Conservation (phyloP, 2,888 invertebrate genomes). For the Eristalinus aeneus region DNA sequence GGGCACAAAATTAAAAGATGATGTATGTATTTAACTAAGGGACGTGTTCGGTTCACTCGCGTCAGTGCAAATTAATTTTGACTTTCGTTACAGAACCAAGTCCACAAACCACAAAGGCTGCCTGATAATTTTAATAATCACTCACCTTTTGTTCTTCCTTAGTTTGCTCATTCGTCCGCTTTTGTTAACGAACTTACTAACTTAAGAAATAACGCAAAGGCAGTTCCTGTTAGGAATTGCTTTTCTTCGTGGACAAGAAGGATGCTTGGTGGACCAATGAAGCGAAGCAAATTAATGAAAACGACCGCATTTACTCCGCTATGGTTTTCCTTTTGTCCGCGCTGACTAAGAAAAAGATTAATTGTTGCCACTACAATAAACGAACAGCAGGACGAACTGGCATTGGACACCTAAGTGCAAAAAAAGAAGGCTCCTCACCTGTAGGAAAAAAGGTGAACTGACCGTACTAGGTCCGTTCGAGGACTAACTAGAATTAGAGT, state of each 20-base stretch:
- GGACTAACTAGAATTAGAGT: conserved; percentile 30
- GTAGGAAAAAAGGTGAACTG: conserved; percentile 27
- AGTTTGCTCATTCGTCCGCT: neutral
- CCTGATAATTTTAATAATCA: conserved; percentile 49
- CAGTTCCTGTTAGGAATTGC: conserved; percentile 21
- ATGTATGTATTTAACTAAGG: conserved; percentile 16
- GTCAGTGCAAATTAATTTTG: conserved; percentile 48
- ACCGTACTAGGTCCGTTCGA: neutral
- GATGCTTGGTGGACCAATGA: conserved; percentile 22
- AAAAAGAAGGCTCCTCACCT: neutral
- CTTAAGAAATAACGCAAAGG: conserved; percentile 32
- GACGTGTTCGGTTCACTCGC: neutral
- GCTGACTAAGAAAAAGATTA: conserved; percentile 52
- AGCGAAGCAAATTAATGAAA: conserved; percentile 57
- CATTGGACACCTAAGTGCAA: neutral
- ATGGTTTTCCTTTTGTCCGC: neutral
- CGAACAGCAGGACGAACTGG: neutral
- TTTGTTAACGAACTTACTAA: conserved; percentile 37
- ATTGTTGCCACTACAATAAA: conserved; percentile 45
- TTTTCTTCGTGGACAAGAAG: neutral
- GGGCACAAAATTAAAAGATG: neutral
- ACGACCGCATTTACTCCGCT: conserved; percentile 50
- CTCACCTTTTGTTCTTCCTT: conserved; percentile 31
- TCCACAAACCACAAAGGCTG: conserved; percentile 1
- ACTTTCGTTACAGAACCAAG: conserved; percentile 22